Conservation (phyloP, 2,113 vertebrate species). For the Phalacrocorax brasilianus region DNA sequence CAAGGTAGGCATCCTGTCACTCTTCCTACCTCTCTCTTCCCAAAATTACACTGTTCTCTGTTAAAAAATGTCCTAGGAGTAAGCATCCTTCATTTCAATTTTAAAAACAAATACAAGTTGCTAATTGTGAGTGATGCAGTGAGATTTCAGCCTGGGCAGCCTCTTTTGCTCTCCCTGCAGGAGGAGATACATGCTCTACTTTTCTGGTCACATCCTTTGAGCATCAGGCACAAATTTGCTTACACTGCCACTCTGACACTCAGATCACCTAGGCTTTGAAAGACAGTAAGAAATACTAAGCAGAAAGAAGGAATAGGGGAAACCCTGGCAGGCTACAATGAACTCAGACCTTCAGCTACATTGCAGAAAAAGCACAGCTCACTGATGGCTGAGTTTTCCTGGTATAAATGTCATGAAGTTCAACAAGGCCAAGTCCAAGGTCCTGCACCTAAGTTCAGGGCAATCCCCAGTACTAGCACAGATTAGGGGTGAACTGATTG, state of each 20-base stretch:
- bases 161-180: neutral
- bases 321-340: neutral
- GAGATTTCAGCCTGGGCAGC: neutral
- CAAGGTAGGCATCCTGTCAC: neutral
- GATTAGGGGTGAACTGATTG: neutral
- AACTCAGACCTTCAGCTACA: neutral
- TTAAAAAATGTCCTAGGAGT: neutral
- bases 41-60: neutral
- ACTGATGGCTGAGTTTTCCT: neutral
- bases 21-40: neutral
- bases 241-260: neutral
- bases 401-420: neutral
- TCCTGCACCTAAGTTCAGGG: neutral
- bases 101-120: neutral
- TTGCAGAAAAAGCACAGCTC: neutral
- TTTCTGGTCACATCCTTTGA: neutral
- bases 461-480: neutral
- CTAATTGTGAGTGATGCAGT: neutral
- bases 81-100: neutral
- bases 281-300: neutral
- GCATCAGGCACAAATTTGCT: neutral
- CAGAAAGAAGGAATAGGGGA: neutral
- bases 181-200: neutral
- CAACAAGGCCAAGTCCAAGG: neutral
- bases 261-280: neutral